Percentiles rank a stretch among this genome's conserved stretches.
phyloP scores from a whole-genome alignment of 2,888 invertebrate genomes.

The Lathronympha strigana region DNA sequence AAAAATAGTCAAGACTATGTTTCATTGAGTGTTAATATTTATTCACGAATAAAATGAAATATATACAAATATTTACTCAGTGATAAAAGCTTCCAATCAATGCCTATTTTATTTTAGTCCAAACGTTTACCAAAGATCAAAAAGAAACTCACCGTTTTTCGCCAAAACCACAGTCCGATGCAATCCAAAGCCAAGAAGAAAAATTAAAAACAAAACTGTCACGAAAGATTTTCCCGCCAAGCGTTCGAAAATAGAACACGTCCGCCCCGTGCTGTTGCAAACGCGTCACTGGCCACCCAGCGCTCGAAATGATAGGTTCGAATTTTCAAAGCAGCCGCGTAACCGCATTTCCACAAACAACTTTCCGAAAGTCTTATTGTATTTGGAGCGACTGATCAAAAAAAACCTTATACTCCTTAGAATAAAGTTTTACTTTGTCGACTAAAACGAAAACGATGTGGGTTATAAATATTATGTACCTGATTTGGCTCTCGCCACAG shows the following conservation, averaged over 20 bases:
- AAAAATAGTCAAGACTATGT: too few species aligned
- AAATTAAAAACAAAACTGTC: slow-evolving; percentile 56
- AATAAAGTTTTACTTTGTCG: not conserved
- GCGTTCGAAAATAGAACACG: slow-evolving; percentile 48
- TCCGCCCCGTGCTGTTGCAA: slow-evolving; percentile 52
- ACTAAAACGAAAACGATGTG: not conserved
- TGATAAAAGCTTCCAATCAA: not conserved
- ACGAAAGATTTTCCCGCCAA: slow-evolving; percentile 61
- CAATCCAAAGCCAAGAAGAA: slow-evolving; percentile 41
- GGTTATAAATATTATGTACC: not conserved
- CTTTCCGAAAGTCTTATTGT: slow-evolving; percentile 7
- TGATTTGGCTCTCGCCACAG: slow-evolving; percentile 54
- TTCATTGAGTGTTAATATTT: too few species aligned
- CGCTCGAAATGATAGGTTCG: slow-evolving; percentile 60
- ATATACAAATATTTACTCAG: not conserved
- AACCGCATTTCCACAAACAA: slow-evolving; percentile 52
- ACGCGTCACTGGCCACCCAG: slow-evolving; percentile 60
- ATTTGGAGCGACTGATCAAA: not conserved
- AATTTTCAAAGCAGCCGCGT: slow-evolving; percentile 62
- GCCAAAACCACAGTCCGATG: slow-evolving; percentile 13
- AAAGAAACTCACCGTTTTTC: slow-evolving; percentile 18
- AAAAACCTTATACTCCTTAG: not conserved
- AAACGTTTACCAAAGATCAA: not conserved
- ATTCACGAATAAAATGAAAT: too few species aligned
- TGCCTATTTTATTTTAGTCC: not conserved